Base-by-base conservation (phyloP, 2,113 vertebrate genomes). In the Catharus fuscescens region DNA sequence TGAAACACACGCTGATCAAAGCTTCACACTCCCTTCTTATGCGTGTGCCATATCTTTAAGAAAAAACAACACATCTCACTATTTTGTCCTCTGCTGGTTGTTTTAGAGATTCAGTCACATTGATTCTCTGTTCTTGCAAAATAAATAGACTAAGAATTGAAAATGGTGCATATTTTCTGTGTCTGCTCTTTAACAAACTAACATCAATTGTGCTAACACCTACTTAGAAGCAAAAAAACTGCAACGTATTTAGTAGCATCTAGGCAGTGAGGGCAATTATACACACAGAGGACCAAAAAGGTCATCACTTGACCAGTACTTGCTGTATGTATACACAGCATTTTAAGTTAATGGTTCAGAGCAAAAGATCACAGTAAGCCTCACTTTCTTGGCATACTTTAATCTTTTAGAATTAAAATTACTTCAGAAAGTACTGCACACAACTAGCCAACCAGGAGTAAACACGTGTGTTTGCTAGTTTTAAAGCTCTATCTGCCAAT, bases 401-500 rank as follows among this genome's bases (percentile, higher is more conserved):
- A 69, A 26, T 89, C 57, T 79, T 76, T 20, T 9, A 60, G 31
- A 94, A 94, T 52, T 44, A 61, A 86, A 70, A 78, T 45, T 0
- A 91, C 88, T 88, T 83, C 88, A 84, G 56, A 80, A 83, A 67
- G 40, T 32, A 94, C 70, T 6, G 18, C 28, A 36, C 23, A 52
- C 24, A 80, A 64, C 34, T 47, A 79, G 80, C 13, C 65, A 70
- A 62, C 48, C 88, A 90, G 52, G 2, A 83, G 74, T 66, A 83
- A 93, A 90, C 48, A 92, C 8, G 28, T 34, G 54, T 62, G 32
- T 89, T 80, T 92, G 50, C 71, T 47, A 81, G 45, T 65, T 95
- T 93, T 84, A 90, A 54, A 93, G 84, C 28, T 77, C 62, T 71
- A 93, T 65, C 92, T 95, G 80, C 69, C 73, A 93, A 91, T 65